Conservation (phyloP, 1,140 invertebrate species). For the Aphelenchoides avenae region DNA sequence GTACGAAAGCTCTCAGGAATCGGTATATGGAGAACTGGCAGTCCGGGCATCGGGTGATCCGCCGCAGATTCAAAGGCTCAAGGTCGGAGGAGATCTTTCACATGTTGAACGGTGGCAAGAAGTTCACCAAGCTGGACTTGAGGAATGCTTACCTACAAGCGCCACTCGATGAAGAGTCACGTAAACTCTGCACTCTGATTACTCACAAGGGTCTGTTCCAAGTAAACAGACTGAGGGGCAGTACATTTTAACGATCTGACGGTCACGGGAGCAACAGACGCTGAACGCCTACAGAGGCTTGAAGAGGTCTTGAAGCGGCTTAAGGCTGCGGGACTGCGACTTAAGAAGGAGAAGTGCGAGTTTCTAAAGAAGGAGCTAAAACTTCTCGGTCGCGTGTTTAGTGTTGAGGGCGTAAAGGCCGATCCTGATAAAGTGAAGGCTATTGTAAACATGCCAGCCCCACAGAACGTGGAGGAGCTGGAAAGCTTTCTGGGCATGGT, state of each 20-base stretch:
- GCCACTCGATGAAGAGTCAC: too few species aligned
- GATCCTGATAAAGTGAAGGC: conserved; percentile 16
- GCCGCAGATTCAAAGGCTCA: too few species aligned
- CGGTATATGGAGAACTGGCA: too few species aligned
- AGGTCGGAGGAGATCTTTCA: too few species aligned
- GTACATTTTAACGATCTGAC: conserved; percentile 60
- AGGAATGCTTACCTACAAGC: too few species aligned
- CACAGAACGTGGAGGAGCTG: conserved; percentile 27
- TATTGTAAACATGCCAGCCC: conserved; percentile 14
- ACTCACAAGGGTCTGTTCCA: too few species aligned
- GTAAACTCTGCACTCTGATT: too few species aligned
- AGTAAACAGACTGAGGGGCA: conserved; percentile 51
- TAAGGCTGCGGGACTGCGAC: conserved; percentile 55
- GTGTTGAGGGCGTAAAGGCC: conserved; percentile 6
- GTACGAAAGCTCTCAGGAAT: too few species aligned
- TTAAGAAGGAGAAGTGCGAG: conserved; percentile 59
- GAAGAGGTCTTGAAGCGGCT: conserved; percentile 54
- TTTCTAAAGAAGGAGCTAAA: conserved; percentile 10
- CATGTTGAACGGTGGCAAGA: too few species aligned
- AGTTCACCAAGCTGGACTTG: too few species aligned
- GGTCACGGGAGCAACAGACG: conserved; percentile 42
- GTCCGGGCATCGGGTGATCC: too few species aligned
- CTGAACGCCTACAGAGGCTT: conserved; percentile 53
- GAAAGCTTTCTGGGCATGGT: conserved; percentile 46
- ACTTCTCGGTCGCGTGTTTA: conserved; percentile 11